Percentiles rank a stretch among this genome's conserved stretches.
Conservation (phyloP, 2,797 vertebrate genomes). For the Tadarida brasiliensis region DNA sequence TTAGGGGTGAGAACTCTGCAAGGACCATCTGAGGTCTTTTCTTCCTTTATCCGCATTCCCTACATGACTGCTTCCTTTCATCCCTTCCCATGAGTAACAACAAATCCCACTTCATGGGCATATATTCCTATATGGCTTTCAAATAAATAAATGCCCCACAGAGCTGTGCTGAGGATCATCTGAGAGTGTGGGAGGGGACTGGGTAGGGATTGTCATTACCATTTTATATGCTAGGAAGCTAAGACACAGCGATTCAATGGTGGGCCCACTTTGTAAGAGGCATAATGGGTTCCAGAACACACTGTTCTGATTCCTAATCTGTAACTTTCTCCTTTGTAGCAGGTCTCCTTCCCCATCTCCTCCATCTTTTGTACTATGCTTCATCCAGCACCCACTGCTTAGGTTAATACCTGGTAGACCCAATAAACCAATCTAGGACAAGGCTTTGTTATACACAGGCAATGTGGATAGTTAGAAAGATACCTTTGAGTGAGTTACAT, state of each 20-base stretch:
- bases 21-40: not conserved
- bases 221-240: not conserved
- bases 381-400: not conserved
- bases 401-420: not conserved
- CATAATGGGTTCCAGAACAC: not conserved
- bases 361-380: not conserved
- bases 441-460: not conserved
- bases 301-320: not conserved
- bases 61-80: not conserved
- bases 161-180: not conserved
- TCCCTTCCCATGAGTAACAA: not conserved
- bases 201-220: not conserved
- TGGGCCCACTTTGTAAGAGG: not conserved
- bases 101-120: rapidly evolving
- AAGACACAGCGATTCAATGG: not conserved
- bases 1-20: not conserved
- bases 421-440: not conserved
- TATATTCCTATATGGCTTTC: not conserved
- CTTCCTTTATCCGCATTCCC: not conserved
- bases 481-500: not conserved
- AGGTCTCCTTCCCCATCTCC: not conserved
- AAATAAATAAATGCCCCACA: not conserved
- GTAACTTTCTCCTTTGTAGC: not conserved
- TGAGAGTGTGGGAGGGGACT: not conserved
- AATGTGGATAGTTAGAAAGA: not conserved